Percentiles rank a stretch among this genome's conserved stretches.
Conservation (phyloP, 1,140 invertebrate genomes). For the Sipha flava region DNA sequence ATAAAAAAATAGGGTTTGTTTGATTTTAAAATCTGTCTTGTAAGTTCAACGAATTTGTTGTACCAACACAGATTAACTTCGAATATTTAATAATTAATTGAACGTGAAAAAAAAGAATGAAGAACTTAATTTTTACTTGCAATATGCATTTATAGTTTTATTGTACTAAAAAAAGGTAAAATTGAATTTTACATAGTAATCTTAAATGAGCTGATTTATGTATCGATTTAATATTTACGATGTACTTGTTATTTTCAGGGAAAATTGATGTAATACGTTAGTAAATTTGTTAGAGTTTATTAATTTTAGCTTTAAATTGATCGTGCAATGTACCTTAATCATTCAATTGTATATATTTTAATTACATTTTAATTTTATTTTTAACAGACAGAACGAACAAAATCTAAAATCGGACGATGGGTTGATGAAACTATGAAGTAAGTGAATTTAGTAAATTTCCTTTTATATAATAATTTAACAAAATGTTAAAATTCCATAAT, state of each 20-base stretch:
- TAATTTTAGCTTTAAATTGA: not conserved
- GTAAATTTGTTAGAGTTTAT: not conserved
- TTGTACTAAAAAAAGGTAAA: not conserved
- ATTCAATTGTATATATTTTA: not conserved
- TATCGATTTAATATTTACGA: not conserved
- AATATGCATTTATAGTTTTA: not conserved
- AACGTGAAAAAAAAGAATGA: not conserved
- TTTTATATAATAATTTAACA: too few species aligned
- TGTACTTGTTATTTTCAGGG: not conserved
- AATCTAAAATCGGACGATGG: constrained; percentile 16
- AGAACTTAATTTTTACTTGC: not conserved
- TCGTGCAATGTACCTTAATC: not conserved
- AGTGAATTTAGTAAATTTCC: too few species aligned
- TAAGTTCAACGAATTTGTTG: too few species aligned
- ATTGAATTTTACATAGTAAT: not conserved
- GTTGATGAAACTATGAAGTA: constrained; percentile 27
- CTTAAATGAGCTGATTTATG: not conserved
- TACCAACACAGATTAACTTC: too few species aligned
- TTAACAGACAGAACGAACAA: not conserved
- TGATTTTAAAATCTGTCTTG: too few species aligned
- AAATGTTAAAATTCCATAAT: too few species aligned
- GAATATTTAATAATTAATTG: too few species aligned
- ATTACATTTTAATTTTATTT: not conserved
- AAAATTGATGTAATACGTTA: not conserved
- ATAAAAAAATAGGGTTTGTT: too few species aligned